phyloP scores from a whole-genome alignment of 2,888 invertebrate genomes.

The Andricus quercusramuli region DNA sequence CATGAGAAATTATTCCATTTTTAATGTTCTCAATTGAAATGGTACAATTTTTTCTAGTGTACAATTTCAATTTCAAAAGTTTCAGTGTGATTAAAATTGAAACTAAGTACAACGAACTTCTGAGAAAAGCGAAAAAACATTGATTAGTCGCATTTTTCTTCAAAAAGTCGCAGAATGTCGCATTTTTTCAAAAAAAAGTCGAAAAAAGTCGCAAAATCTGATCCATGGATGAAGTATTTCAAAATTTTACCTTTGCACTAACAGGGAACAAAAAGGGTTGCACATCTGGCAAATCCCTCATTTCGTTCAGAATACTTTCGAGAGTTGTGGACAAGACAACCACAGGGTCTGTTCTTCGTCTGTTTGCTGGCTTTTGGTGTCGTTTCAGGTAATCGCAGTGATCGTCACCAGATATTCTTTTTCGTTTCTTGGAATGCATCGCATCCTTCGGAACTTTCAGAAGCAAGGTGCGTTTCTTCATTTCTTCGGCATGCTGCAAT shows the following conservation, averaged over 20 bases:
- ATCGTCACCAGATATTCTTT: slow-evolving; percentile 84
- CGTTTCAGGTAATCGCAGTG: slow-evolving; percentile 95
- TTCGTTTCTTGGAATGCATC: slow-evolving; percentile 83
- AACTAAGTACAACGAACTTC: no score
- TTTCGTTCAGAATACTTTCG: slow-evolving; percentile 94
- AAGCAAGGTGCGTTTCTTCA: slow-evolving; percentile 88
- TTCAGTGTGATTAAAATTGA: no score
- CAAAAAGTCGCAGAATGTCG: no score
- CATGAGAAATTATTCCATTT: no score
- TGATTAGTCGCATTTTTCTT: no score
- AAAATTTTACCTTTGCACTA: slow-evolving; percentile 87
- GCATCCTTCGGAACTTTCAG: slow-evolving; percentile 89
- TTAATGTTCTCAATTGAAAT: no score
- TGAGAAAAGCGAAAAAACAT: no score
- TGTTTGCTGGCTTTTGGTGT: slow-evolving; percentile 90
- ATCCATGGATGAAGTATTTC: not conserved
- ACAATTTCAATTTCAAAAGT: no score
- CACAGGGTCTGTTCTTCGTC: slow-evolving; percentile 96
- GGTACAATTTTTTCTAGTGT: no score
- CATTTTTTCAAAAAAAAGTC: no score
- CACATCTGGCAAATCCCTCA: slow-evolving; percentile 94
- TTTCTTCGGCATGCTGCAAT: slow-evolving; percentile 89
- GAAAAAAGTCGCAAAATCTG: no score
- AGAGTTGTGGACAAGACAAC: slow-evolving; percentile 95
- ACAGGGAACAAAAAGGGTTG: slow-evolving; percentile 97